A percentile compares a stretch with the other conserved stretches of the same genome.
Evolutionary conservation across 2,113 vertebrate species (phyloP).

Genomic region (Lophius piscatorius): DNA sequence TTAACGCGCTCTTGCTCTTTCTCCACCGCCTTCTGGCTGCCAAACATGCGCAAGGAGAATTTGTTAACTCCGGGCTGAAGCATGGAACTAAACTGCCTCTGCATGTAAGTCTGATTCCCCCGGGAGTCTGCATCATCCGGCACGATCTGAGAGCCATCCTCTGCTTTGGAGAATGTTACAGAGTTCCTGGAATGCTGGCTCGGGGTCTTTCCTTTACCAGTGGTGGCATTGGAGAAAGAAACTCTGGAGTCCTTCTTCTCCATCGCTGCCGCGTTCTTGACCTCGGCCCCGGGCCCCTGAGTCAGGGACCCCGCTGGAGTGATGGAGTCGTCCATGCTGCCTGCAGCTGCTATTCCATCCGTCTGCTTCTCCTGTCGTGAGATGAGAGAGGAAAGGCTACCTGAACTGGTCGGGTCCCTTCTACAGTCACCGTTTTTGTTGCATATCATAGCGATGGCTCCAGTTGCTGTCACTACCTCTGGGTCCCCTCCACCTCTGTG

Average conservation of each 20-base stretch:
- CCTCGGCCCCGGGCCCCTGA: constrained; percentile 68
- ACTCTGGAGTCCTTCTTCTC: constrained; percentile 85
- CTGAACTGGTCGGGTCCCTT: constrained; percentile 77
- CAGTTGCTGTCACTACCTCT: constrained; percentile 46
- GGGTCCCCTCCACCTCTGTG: constrained; percentile 40
- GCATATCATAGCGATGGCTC: constrained; percentile 78
- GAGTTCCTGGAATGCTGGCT: constrained; percentile 69
- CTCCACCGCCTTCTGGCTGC: constrained; percentile 97
- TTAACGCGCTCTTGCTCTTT: constrained; percentile 94
- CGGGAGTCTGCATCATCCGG: constrained; percentile 82
- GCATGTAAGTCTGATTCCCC: constrained; percentile 92
- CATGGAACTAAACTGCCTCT: constrained; percentile 94
- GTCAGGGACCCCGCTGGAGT: constrained; percentile 62
- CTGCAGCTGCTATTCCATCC: constrained; percentile 62
- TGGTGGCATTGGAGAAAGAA: constrained; percentile 81
- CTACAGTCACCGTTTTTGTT: constrained; percentile 85
- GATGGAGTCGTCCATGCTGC: constrained; percentile 74
- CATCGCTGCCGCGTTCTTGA: constrained; percentile 61
- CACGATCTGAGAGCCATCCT: constrained; percentile 82
- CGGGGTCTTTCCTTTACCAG: constrained; percentile 64
- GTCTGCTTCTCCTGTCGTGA: constrained; percentile 75
- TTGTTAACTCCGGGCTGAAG: constrained; percentile 98
- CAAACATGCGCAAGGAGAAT: constrained; percentile 99
- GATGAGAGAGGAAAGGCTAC: constrained; percentile 78
- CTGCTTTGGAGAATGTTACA: constrained; percentile 73